Evolutionary conservation across 2,797 vertebrate genomes (phyloP).

Genomic region (Rhinogobio ventralis): DNA sequence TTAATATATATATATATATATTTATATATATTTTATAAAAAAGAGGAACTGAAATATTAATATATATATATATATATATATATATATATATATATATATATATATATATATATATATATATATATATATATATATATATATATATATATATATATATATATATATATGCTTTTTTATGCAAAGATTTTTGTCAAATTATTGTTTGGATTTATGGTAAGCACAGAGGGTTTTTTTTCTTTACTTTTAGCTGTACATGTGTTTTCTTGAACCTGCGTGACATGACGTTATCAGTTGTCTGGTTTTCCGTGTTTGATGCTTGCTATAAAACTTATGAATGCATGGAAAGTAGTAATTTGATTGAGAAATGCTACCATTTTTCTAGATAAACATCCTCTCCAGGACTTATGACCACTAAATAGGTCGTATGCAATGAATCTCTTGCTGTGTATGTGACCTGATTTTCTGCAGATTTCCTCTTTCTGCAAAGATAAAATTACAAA

Average conservation of each 20-base stretch:
- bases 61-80: no score
- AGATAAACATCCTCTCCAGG: background rate
- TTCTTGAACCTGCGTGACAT: background rate
- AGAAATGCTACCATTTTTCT: background rate
- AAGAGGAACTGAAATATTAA: no score
- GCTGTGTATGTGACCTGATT: conserved; percentile 63
- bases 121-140: no score
- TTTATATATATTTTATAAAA: no score
- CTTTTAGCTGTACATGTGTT: background rate
- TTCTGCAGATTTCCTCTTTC: conserved; percentile 69
- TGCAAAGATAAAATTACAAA: conserved; percentile 35
- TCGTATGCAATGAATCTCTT: conserved; percentile 11
- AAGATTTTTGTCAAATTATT: background rate
- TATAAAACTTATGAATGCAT: background rate
- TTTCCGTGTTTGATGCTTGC: background rate
- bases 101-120: no score
- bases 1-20: no score
- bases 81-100: no score
- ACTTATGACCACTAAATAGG: conserved; percentile 33
- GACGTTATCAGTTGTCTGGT: background rate
- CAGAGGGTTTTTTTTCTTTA: background rate
- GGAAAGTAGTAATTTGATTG: background rate
- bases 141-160: no score
- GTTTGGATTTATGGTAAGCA: background rate
- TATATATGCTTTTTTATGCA: background rate